Percentiles rank a stretch among this genome's conserved stretches.
These are phyloP conservation scores for Eolophus roseicapilla DNA, from an alignment of 2,113 vertebrate genomes.

Conservation along the genomic window DNA sequence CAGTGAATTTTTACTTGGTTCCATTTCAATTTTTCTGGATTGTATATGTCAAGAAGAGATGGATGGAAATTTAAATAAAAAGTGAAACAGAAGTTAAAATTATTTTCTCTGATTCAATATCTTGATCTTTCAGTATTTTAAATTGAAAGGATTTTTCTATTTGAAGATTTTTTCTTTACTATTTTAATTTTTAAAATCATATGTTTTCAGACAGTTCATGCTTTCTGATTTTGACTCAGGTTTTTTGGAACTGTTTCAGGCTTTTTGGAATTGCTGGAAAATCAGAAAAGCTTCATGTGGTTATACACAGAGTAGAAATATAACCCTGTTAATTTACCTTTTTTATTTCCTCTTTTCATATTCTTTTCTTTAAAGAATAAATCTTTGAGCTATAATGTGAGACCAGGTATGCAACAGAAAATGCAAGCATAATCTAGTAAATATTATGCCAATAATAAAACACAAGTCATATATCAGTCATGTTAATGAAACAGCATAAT, in stretches of 20 bases:
- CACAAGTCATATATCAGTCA: background rate
- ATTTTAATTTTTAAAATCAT: slow-evolving; percentile 22
- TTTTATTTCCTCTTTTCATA: slow-evolving; percentile 35
- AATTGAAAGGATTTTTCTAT: slow-evolving; percentile 21
- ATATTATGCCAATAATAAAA: background rate
- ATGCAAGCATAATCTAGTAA: background rate
- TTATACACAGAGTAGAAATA: slow-evolving; percentile 11
- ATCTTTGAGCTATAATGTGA: background rate
- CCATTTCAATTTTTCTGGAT: background rate
- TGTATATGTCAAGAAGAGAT: slow-evolving; percentile 14
- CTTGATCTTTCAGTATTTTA: slow-evolving; percentile 18
- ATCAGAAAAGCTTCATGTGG: background rate
- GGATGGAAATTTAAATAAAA: slow-evolving; percentile 31
- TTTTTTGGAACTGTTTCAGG: slow-evolving; percentile 18
- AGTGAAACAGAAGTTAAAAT: slow-evolving; percentile 25
- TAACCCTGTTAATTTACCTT: background rate
- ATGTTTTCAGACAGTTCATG: background rate
- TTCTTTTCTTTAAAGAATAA: slow-evolving; percentile 9
- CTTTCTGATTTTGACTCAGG: background rate
- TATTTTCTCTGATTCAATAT: slow-evolving; percentile 10
- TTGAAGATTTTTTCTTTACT: background rate
- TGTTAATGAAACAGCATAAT: background rate
- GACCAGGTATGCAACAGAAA: background rate
- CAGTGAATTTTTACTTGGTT: slow-evolving; percentile 20
- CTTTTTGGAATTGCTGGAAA: background rate